Evolutionary conservation across 2,888 invertebrate species (phyloP).

Genomic region (Caenorhabditis uteleia): DNA sequence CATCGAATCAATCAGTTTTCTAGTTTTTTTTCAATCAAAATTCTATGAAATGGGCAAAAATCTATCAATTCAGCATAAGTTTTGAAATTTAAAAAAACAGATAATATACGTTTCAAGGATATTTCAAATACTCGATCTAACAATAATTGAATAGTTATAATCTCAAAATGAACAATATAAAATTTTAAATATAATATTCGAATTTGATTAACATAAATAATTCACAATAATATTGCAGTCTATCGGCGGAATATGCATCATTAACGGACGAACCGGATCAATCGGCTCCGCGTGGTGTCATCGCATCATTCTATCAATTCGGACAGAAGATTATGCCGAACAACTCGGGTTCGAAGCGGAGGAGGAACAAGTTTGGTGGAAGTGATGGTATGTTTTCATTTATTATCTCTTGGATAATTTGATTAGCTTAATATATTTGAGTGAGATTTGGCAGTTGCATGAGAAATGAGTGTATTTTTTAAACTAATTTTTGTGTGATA

Average conservation of each 20-base stretch:
- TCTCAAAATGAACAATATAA: background rate
- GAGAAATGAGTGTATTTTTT: too few species aligned
- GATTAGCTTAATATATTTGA: too few species aligned
- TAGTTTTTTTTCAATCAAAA: too few species aligned
- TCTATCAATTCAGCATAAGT: too few species aligned
- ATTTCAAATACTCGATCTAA: background rate
- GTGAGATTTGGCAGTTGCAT: background rate
- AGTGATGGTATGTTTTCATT: conserved; percentile 41
- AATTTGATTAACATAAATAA: too few species aligned
- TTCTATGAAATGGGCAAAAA: too few species aligned
- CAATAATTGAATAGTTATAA: too few species aligned
- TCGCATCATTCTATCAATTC: conserved; percentile 33
- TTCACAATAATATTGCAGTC: conserved; percentile 13
- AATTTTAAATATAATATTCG: background rate
- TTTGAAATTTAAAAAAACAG: background rate
- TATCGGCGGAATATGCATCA: conserved; percentile 32
- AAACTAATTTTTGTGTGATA: too few species aligned
- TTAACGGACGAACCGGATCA: conserved; percentile 30
- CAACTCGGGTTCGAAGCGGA: conserved; percentile 32
- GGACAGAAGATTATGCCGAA: conserved; percentile 38
- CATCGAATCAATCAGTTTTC: too few species aligned
- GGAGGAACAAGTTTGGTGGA: conserved; percentile 50
- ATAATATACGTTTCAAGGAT: background rate
- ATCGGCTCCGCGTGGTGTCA: conserved; percentile 25
- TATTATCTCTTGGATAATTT: background rate